Conservation (phyloP, 2,888 invertebrate genomes). For the Eristalis intricaria region DNA sequence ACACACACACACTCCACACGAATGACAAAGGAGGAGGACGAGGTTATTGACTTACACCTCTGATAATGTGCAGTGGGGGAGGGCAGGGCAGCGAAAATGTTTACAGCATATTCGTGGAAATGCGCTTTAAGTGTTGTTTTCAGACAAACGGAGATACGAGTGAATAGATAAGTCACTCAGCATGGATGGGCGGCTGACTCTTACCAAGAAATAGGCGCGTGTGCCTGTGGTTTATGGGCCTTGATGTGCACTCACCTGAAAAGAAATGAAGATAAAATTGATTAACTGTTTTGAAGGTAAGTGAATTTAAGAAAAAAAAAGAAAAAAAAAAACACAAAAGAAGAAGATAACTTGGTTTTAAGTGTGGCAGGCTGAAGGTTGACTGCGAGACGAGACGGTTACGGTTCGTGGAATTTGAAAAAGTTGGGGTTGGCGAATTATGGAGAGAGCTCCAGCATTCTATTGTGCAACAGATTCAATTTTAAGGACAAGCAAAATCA, state of each 20-base stretch:
- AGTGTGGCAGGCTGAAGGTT: no score
- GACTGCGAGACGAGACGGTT: no score
- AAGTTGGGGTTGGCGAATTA: no score
- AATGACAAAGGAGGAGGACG: not conserved
- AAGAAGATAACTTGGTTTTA: no score
- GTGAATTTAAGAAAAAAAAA: not conserved
- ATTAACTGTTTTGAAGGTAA: not conserved
- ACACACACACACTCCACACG: not conserved
- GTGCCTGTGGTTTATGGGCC: not conserved
- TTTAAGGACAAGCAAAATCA: no score
- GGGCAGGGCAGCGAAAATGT: not conserved
- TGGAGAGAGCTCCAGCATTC: no score
- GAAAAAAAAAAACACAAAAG: not conserved
- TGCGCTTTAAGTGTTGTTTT: not conserved
- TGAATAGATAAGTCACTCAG: not conserved
- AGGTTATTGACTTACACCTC: slow-evolving; percentile 42
- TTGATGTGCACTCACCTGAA: slow-evolving; percentile 18
- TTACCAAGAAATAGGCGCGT: not conserved
- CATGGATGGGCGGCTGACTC: not conserved
- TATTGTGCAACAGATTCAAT: no score
- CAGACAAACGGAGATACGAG: not conserved
- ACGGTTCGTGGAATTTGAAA: no score
- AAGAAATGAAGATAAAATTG: not conserved
- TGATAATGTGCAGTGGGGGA: slow-evolving; percentile 16
- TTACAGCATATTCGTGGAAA: not conserved